Conservation (phyloP, 2,888 invertebrate species). For the Empis livida region DNA sequence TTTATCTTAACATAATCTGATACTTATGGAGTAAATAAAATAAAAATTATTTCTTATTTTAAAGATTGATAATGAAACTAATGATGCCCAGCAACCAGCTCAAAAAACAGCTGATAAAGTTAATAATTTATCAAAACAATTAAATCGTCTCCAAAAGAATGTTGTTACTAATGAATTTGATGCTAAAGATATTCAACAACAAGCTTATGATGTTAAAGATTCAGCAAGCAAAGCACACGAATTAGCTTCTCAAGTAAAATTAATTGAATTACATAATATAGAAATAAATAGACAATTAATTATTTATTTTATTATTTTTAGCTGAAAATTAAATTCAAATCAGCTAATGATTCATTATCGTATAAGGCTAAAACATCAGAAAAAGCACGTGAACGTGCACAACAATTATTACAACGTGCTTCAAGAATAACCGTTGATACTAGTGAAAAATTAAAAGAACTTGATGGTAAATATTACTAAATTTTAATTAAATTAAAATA, state of each 20-base stretch:
- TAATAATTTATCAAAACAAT: constrained; percentile 51
- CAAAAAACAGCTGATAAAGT: constrained; percentile 68
- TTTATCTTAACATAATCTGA: too few relatives aligned
- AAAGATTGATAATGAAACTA: constrained; percentile 70
- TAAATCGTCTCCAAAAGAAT: constrained; percentile 65
- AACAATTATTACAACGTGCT: constrained; percentile 63
- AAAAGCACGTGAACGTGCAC: constrained; percentile 65
- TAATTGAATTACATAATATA: too few relatives aligned
- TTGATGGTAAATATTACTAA: constrained; percentile 39
- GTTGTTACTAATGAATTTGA: constrained; percentile 71
- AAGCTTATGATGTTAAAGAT: constrained; percentile 57
- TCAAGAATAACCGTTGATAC: constrained; percentile 71
- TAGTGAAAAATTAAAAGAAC: constrained; percentile 55
- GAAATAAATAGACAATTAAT: too few relatives aligned
- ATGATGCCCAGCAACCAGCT: constrained; percentile 65
- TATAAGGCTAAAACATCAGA: constrained; percentile 62
- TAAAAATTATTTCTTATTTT: constrained; percentile 3
- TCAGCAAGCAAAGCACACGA: constrained; percentile 58
- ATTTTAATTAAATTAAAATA: constrained; percentile 2
- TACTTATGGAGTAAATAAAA: too few relatives aligned
- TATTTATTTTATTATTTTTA: constrained; percentile 15
- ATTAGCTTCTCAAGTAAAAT: constrained; percentile 39
- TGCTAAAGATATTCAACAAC: constrained; percentile 66
- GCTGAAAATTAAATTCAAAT: constrained; percentile 55
- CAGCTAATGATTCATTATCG: constrained; percentile 57